Conservation (phyloP, 2,888 invertebrate genomes). For the Acrobasis repandana region DNA sequence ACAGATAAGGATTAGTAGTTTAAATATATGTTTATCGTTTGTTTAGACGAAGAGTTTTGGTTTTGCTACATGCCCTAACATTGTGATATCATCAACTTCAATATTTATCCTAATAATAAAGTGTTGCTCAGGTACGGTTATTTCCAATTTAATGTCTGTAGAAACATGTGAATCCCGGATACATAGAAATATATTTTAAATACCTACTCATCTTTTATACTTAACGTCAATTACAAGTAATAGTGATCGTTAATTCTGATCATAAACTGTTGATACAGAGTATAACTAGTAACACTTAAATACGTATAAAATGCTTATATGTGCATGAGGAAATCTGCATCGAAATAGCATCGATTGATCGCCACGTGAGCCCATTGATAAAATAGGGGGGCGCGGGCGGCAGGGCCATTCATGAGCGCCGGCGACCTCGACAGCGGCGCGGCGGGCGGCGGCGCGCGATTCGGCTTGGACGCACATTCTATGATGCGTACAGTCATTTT, state of each 20-base stretch:
- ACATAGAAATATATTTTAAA: neutral
- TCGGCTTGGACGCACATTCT: constrained; percentile 48
- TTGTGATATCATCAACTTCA: neutral
- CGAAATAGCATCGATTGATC: constrained; percentile 44
- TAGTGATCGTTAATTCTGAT: neutral
- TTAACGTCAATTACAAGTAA: neutral
- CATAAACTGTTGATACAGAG: neutral
- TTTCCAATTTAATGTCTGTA: neutral
- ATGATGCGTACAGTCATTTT: constrained; percentile 59
- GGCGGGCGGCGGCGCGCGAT: constrained; percentile 40
- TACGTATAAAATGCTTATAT: constrained; percentile 24
- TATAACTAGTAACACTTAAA: neutral
- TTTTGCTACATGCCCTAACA: neutral
- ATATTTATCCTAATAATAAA: neutral
- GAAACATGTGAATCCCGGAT: neutral
- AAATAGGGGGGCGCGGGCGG: constrained; percentile 47
- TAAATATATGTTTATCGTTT: constrained; percentile 1
- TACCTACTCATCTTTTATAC: neutral
- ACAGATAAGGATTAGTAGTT: neutral
- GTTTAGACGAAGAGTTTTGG: neutral
- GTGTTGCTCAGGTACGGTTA: neutral
- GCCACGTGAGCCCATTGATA: constrained; percentile 76
- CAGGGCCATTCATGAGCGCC: constrained; percentile 55
- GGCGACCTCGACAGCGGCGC: constrained; percentile 49
- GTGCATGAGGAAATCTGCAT: constrained; percentile 11